Conservation (phyloP, 1,140 invertebrate species). For the Paraescarpia echinospica region DNA sequence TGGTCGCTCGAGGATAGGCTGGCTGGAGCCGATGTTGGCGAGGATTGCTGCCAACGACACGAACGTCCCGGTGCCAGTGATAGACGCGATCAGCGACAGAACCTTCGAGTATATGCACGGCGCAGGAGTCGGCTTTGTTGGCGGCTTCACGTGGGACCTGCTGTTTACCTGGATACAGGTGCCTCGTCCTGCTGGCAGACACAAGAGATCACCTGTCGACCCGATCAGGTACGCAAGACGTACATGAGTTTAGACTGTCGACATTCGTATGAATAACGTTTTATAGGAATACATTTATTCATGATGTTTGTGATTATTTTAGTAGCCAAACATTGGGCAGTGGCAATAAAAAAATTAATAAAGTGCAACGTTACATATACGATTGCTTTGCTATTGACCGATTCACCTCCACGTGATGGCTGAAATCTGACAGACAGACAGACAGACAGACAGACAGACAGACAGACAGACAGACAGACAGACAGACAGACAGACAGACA, state of each 20-base stretch:
- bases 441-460: too few relatives aligned
- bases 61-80: conserved; percentile 85
- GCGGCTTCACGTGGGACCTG: conserved; percentile 97
- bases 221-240: neutral
- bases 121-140: conserved; percentile 65
- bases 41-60: conserved; percentile 84
- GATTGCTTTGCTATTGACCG: too few relatives aligned
- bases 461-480: too few relatives aligned
- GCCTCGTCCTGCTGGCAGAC: neutral
- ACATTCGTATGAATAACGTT: too few relatives aligned
- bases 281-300: too few relatives aligned
- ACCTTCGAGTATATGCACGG: conserved; percentile 81
- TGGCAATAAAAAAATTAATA: too few relatives aligned
- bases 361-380: too few relatives aligned
- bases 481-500: too few relatives aligned
- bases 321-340: too few relatives aligned
- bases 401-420: too few relatives aligned
- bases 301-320: too few relatives aligned
- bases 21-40: conserved; percentile 94
- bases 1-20: conserved; percentile 71
- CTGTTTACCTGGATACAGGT: conserved; percentile 73
- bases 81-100: conserved; percentile 96
- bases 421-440: too few relatives aligned
- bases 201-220: neutral
- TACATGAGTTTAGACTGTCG: neutral